phyloP scores from a whole-genome alignment of 2,888 invertebrate genomes.

The Chalcis sispes region DNA sequence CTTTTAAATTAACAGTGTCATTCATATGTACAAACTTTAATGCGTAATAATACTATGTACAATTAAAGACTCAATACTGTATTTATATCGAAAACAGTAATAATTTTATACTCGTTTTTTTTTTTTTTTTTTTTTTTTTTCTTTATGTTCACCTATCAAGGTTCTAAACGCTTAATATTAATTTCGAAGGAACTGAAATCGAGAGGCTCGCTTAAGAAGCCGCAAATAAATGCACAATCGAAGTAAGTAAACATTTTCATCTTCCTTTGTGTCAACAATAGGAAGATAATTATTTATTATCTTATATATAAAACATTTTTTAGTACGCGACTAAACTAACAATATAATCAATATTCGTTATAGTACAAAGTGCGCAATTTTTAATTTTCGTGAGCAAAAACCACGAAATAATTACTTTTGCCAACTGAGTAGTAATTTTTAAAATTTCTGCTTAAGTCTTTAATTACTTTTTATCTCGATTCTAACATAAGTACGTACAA shows the following conservation, averaged over 20 bases:
- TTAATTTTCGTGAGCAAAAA: too few relatives aligned
- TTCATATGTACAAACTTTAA: conserved; percentile 46
- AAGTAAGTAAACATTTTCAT: conserved; percentile 28
- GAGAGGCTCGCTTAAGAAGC: neutral
- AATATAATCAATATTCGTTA: conserved; percentile 24
- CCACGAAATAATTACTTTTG: conserved; percentile 21
- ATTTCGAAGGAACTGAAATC: conserved; percentile 52
- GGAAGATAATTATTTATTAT: conserved; percentile 9
- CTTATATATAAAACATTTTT: conserved; percentile 37
- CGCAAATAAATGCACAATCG: conserved; percentile 18
- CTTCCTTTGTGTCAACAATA: conserved; percentile 5
- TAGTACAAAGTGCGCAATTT: conserved; percentile 23
- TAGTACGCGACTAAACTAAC: conserved; percentile 27
- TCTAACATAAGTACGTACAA: conserved; percentile 28
- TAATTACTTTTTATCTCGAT: neutral
- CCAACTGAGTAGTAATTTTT: neutral
- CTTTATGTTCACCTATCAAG: conserved; percentile 12
- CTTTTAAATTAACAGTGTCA: conserved; percentile 37
- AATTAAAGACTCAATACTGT: conserved; percentile 49
- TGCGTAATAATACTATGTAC: conserved; percentile 50
- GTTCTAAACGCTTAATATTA: conserved; percentile 39
- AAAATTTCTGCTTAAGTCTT: neutral
- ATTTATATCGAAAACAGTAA: conserved; percentile 47
- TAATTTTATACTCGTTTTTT: conserved; percentile 44
- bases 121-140: too few relatives aligned